Base-by-base conservation (phyloP, 2,888 invertebrate genomes). In the Cerceris ruficornis region DNA sequence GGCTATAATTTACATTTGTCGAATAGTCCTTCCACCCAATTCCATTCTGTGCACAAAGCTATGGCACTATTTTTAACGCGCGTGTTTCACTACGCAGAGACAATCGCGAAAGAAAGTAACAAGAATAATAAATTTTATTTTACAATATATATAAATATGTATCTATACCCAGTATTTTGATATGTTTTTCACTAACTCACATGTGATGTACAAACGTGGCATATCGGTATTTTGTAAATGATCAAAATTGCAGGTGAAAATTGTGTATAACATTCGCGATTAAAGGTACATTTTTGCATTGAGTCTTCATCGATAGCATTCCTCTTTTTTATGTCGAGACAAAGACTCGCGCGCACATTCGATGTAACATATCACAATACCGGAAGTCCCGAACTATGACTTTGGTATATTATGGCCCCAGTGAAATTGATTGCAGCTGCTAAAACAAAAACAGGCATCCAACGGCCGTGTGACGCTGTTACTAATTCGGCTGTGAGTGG, bases 401-500 rank as follows among this genome's bases (percentile, higher is more conserved):
- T 95, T 89, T 95, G 94, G 92, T 96, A 96, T 84, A 96, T 94
- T 84, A 96, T 94, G 74, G 96, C 95, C 57, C 95, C 96, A 15
- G 95, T 95, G 86, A 96, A 94, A 92, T 96, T 96, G 62, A 96
- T 94, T 43, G 94, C 94, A 0, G 95, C 96, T 2, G 96, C 96
- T 54, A 96, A 93, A 67, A 95, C 93, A 90, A 96, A 96, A 50
- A 96, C 96, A 0, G 95, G 95, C 91, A 95, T 94, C 96, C 96
- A 96, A 66, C 96, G 94, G 7, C 96, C 96, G 85, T 95, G 94
- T 0, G 95, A 95, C 69, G 95, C 94, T 0, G 95, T 95, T 11
- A 96, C 96, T 75, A 96, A 91, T 91, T 95, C 95, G 2, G 96
- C 96, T 7, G 96, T 96, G 69, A 96, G 90, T 13, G 96, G 96